Evolutionary conservation across 2,888 invertebrate species (phyloP), one percentile per base, ranked within the genome.

Genomic region (Cyclophora punctaria): DNA sequence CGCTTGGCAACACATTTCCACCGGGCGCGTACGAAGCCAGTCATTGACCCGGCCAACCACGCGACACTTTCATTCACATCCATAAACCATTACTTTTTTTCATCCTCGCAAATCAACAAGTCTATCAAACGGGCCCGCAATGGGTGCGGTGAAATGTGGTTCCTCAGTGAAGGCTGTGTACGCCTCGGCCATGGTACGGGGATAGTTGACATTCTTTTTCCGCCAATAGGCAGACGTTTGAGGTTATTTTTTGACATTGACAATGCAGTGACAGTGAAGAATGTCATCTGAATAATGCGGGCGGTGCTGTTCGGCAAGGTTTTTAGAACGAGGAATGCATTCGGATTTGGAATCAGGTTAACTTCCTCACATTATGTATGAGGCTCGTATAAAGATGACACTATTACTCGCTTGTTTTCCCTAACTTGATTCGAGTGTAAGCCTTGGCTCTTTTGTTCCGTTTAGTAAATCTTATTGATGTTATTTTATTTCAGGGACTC

Each of bases 221-320:
- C 55, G 47, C 40, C 58, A 58, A 59, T 60, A 63, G 57, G 45
- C 56, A 66, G 60, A 55, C 59, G 53, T 46, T 47, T 57, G 67
- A 66, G 62, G 67, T 60, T 67, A 64, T 64, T 62, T 67, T 71
- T 66, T 66, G 71, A 71, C 71, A 73, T 73, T 73, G 73, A 65
- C 71, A 71, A 54, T 68, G 67, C 64, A 57, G 48, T 56, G 59
- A 58, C 52, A 55, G 51, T 44, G 55, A 46, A 48, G 49, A 51
- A 50, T 49, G 44, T 34, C 44, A 34, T 34, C 44, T 20, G 44
- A 44, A 44, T 44, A 46, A 50, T 46, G 48, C 51, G 44, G 44
- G 44, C 3, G 48, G 41, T 20, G 20, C 20, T 20, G 20, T 20
- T 20, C 20, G 20, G 20, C 34, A 7, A 6, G 47, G 48, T 53